These are phyloP conservation scores for Notiomystis cincta DNA, from an alignment of 2,113 vertebrate genomes.

Conservation along the genomic window DNA sequence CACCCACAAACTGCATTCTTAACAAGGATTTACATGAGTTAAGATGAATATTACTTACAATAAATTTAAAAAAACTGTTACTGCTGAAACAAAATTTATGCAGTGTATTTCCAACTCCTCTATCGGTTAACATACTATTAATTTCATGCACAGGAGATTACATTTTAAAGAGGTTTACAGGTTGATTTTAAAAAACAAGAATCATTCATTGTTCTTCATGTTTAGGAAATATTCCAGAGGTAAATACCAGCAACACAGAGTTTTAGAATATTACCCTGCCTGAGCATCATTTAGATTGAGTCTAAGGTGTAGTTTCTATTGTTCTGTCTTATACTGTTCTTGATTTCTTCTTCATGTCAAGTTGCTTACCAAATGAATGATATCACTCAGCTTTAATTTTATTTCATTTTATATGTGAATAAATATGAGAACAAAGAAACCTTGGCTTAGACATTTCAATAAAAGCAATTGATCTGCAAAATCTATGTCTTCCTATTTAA, in stretches of 20 bases:
- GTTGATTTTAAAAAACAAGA: background rate
- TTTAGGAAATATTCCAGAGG: background rate
- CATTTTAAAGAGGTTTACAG: background rate
- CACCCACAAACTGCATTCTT: slow-evolving; percentile 7
- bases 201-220: background rate
- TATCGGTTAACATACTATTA: background rate
- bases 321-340: background rate
- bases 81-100: background rate
- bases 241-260: background rate
- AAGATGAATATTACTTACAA: background rate
- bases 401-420: background rate
- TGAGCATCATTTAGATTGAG: background rate
- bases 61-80: slow-evolving; percentile 8
- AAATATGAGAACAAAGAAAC: background rate
- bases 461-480: background rate
- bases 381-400: background rate
- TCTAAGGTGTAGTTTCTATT: background rate
- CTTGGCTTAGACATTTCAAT: background rate
- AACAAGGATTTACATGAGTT: background rate
- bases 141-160: background rate
- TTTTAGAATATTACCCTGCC: background rate
- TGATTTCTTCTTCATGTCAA: background rate
- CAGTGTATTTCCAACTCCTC: background rate
- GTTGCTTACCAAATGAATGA: background rate
- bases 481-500: background rate